These are phyloP conservation scores for Capra hircus DNA, from an alignment of 2,113 vertebrate genomes.

Conservation along the genomic window DNA sequence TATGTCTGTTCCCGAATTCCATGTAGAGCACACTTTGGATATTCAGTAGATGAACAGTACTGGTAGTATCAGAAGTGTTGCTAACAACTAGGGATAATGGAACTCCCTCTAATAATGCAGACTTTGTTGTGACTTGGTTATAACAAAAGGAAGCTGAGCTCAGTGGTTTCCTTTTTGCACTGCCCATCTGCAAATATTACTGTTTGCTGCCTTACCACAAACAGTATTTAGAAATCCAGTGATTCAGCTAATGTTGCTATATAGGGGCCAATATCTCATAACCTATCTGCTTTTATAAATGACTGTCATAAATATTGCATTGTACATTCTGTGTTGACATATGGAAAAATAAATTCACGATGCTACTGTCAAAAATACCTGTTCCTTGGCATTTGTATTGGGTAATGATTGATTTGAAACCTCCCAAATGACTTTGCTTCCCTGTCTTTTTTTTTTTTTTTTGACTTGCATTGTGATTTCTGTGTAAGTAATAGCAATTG, in stretches of 20 bases:
- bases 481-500: not conserved
- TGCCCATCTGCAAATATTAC: not conserved
- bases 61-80: not conserved
- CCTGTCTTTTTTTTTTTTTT: not conserved
- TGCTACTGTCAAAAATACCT: not conserved
- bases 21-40: not conserved
- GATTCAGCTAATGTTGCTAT: not conserved
- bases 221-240: not conserved
- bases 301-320: not conserved
- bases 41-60: not conserved
- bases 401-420: not conserved
- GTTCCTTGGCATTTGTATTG: not conserved
- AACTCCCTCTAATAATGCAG: not conserved
- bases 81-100: not conserved
- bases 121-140: not conserved
- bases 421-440: not conserved
- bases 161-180: not conserved
- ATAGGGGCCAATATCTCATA: not conserved
- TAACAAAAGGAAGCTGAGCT: not conserved
- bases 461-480: not conserved
- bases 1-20: not conserved
- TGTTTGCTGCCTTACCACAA: not conserved
- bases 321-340: not conserved
- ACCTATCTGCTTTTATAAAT: not conserved
- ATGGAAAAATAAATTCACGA: not conserved